Base-by-base conservation (phyloP, 2,113 vertebrate genomes). In the Boleophthalmus pectinirostris region DNA sequence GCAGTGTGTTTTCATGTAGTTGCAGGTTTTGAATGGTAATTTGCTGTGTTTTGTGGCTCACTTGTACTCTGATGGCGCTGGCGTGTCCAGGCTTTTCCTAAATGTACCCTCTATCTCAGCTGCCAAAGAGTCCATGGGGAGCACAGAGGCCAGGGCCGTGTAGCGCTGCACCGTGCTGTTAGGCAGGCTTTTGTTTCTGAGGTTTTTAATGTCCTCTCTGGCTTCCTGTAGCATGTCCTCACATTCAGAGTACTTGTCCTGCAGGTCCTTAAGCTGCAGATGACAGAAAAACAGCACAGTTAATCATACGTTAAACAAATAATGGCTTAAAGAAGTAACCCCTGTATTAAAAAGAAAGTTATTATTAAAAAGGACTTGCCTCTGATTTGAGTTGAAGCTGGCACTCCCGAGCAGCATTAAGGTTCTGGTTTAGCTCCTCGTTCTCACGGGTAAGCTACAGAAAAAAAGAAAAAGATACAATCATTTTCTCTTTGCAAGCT, bases 41-140 rank as follows among this genome's bases (percentile, higher is more conserved):
- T 15, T 58, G 24, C 2, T 4, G 18, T 8, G 53, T 43, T 15
- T 29, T 20, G 1, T 74, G 9, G 56, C 92, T 57, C 74, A 97
- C 96, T 83, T 96, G 91, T 94, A 95, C 69, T 96, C 94, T 0
- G 93, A 91, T n/a, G 92, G 91, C 0, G 90, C 77, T 0, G 92
- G 91, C 72, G 88, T 93, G 83, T 95, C 94, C 10, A 93, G 87
- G 54, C 95, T 92, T 85, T 94, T 98, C 47, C 95, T 93, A 85
- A 95, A 95, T 2, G 91, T 95, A 11, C 92, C 94, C 74, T 97
- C 96, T 63, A 96, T 96, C 90, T 98, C 96, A 1, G 96, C 94
- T 0, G 94, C 96, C 80, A 97, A 89, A 0, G 94, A 95, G 90
- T 96, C 96, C 96, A 96, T 88, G 58, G 96, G 95, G 58, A 95